A percentile compares a stretch with the other conserved stretches of the same genome.
phyloP scores from a whole-genome alignment of 2,888 invertebrate species.

The Cephus sareptanus region DNA sequence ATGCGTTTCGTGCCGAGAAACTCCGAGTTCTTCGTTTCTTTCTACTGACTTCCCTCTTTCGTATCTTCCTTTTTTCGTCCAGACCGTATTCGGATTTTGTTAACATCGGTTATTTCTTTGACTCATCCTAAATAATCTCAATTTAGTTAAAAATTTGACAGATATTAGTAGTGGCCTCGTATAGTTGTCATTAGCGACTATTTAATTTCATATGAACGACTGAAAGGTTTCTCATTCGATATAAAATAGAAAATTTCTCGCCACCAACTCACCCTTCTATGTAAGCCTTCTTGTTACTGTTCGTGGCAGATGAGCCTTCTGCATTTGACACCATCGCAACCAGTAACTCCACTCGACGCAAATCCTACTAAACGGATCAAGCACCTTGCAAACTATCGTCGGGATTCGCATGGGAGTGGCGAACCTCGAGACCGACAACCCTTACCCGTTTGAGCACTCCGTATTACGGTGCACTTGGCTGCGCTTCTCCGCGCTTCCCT shows the following conservation, averaged over 20 bases:
- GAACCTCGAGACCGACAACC: background rate
- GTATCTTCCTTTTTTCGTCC: background rate
- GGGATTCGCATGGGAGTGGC: conserved; percentile 31
- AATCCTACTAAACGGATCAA: conserved; percentile 41
- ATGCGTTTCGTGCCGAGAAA: background rate
- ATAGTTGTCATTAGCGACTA: background rate
- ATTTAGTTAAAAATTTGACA: background rate
- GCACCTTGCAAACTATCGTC: conserved; percentile 22
- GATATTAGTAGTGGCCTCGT: background rate
- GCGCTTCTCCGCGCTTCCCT: background rate
- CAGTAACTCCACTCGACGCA: conserved; percentile 36
- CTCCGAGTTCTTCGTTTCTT: background rate
- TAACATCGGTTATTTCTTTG: background rate
- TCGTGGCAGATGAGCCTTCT: conserved; percentile 9
- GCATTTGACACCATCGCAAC: conserved; percentile 22
- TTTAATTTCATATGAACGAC: background rate
- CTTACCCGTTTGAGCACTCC: background rate
- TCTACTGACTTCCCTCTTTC: background rate
- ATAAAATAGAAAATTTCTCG: background rate
- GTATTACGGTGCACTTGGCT: background rate
- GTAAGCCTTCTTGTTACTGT: background rate
- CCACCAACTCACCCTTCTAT: background rate
- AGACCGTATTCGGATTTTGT: background rate
- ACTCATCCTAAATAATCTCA: background rate
- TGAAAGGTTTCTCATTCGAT: background rate